phyloP scores from a whole-genome alignment of 2,113 vertebrate species.

The Tor tambroides region DNA sequence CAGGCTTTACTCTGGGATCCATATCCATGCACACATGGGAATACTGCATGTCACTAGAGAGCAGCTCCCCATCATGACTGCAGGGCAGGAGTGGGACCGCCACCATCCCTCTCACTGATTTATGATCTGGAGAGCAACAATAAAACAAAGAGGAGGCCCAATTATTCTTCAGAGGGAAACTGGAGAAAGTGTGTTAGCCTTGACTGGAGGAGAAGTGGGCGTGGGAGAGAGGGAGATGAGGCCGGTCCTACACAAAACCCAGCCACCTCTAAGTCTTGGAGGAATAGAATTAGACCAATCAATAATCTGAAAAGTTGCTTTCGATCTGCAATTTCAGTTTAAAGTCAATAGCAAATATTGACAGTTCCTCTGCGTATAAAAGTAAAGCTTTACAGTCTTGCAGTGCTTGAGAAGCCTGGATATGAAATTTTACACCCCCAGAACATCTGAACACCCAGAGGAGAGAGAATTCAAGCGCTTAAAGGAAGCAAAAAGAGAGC shows the following conservation, averaged over 20 bases:
- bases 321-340: not conserved
- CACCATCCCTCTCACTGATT: constrained; percentile 70
- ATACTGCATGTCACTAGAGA: constrained; percentile 66
- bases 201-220: constrained; percentile 5
- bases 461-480: not conserved
- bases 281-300: not conserved
- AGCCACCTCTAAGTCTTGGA: not conserved
- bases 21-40: constrained; percentile 58
- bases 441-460: constrained; percentile 26
- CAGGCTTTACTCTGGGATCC: constrained; percentile 60
- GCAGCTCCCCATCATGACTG: constrained; percentile 65
- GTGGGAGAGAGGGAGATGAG: not conserved
- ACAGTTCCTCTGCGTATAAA: not conserved
- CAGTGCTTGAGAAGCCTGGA: not conserved
- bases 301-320: not conserved
- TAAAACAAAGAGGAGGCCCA: constrained; percentile 60
- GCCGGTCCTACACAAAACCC: not conserved
- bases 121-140: constrained; percentile 65
- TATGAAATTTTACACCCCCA: not conserved
- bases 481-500: constrained; percentile 17
- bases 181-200: constrained; percentile 58
- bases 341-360: not conserved
- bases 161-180: constrained; percentile 65
- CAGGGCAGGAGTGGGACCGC: constrained; percentile 62
- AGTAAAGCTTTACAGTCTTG: not conserved